Conservation (phyloP, 2,888 invertebrate genomes). For the Cephus pygmeus region DNA sequence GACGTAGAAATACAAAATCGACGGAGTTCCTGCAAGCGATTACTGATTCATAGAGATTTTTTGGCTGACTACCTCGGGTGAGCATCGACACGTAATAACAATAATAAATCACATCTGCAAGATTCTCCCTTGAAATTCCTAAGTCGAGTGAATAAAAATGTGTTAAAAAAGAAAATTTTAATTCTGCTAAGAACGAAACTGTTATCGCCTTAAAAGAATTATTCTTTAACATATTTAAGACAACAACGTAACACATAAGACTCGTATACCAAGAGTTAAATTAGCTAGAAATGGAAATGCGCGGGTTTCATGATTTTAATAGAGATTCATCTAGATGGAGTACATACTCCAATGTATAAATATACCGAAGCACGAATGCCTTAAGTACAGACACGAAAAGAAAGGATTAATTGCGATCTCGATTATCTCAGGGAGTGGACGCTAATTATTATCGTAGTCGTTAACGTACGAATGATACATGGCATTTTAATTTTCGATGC, state of each 20-base stretch:
- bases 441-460: constrained; percentile 1
- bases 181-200: not conserved
- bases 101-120: not conserved
- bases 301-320: not conserved
- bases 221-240: not conserved
- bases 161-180: not conserved
- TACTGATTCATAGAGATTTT: constrained; percentile 12
- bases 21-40: constrained; percentile 2
- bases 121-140: not conserved
- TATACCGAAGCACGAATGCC: not conserved
- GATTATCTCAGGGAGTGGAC: constrained; percentile 3
- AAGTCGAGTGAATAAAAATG: not conserved
- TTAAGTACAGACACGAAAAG: not conserved
- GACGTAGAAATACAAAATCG: not conserved
- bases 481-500: constrained; percentile 7
- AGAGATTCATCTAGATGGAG: not conserved
- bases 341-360: not conserved
- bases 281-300: not conserved
- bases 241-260: not conserved
- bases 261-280: not conserved
- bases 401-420: not conserved
- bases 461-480: not conserved
- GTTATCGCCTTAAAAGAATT: not conserved
- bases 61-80: constrained; percentile 29
- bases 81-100: constrained; percentile 8